Evolutionary conservation across 1,140 invertebrate species (phyloP).

Genomic region (Drosophila lowei): DNA sequence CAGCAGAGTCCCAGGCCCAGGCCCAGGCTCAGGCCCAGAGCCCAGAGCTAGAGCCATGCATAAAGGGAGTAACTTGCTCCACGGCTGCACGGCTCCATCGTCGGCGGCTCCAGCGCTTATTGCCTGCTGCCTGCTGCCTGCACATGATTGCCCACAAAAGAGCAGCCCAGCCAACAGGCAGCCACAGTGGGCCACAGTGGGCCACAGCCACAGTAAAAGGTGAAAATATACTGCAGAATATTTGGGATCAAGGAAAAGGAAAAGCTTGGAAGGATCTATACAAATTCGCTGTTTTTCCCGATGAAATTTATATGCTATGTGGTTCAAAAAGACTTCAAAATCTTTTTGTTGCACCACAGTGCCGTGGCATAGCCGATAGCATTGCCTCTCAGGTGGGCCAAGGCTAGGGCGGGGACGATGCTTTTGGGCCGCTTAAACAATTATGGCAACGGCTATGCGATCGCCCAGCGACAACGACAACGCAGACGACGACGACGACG

Average conservation of each 20-base stretch:
- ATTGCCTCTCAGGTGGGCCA: slow-evolving; percentile 64
- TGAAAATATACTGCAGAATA: too few species aligned
- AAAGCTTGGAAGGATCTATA: too few species aligned
- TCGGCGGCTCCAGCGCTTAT: slow-evolving; percentile 44
- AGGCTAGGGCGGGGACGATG: slow-evolving; percentile 42
- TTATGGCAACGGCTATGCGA: slow-evolving; percentile 70
- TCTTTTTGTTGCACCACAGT: too few species aligned
- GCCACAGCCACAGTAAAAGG: too few species aligned
- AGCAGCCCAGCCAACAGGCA: slow-evolving; percentile 35
- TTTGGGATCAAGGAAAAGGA: too few species aligned
- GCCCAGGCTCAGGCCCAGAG: background rate
- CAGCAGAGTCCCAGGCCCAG: slow-evolving; percentile 4
- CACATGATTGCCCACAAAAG: slow-evolving; percentile 70
- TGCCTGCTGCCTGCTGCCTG: slow-evolving; percentile 68
- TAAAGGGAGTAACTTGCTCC: slow-evolving; percentile 57
- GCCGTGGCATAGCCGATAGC: slow-evolving; percentile 13
- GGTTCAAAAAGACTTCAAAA: too few species aligned
- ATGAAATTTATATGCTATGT: too few species aligned
- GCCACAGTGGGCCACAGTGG: slow-evolving; percentile 23
- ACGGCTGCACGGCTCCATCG: slow-evolving; percentile 5
- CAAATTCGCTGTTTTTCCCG: too few species aligned
- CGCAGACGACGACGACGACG: slow-evolving; percentile 7
- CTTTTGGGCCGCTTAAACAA: slow-evolving; percentile 64
- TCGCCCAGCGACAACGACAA: slow-evolving; percentile 45
- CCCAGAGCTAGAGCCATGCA: slow-evolving; percentile 23